These are phyloP conservation scores for Rugalucina vietnamica DNA, from an alignment of 2,888 invertebrate genomes.

Conservation along the genomic window DNA sequence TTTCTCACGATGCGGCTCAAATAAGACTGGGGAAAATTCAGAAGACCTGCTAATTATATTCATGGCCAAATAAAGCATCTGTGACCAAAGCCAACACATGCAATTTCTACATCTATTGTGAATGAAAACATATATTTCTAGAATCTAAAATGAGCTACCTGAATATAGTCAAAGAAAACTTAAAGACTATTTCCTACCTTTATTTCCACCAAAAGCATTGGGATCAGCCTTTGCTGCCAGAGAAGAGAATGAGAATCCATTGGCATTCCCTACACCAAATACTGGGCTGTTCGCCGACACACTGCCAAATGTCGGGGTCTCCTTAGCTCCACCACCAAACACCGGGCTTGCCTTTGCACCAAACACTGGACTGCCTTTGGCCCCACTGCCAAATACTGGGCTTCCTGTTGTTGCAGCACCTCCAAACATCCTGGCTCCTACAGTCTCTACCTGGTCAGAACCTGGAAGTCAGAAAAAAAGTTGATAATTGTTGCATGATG, in stretches of 20 bases:
- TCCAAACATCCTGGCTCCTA: background rate
- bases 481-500: no score
- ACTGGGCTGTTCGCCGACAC: constrained; percentile 8
- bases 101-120: no score
- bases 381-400: background rate
- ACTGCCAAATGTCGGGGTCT: background rate
- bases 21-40: no score
- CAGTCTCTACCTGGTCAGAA: background rate
- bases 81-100: no score
- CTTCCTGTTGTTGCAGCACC: background rate
- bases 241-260: constrained; percentile 64
- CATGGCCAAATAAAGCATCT: no score
- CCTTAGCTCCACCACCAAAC: background rate
- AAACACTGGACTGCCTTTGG: background rate
- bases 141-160: no score
- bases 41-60: no score
- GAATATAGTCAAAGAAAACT: no score
- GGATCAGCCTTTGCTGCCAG: constrained; percentile 49
- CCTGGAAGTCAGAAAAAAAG: no score
- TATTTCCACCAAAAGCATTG: background rate
- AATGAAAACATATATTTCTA: no score
- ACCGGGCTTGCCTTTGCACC: background rate
- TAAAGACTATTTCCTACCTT: no score
- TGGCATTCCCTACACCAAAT: constrained; percentile 42
- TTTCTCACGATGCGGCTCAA: no score